Evolutionary conservation across 2,888 invertebrate species (phyloP), one percentile per base, ranked within the genome.

Genomic region (Cactoblastis cactorum): DNA sequence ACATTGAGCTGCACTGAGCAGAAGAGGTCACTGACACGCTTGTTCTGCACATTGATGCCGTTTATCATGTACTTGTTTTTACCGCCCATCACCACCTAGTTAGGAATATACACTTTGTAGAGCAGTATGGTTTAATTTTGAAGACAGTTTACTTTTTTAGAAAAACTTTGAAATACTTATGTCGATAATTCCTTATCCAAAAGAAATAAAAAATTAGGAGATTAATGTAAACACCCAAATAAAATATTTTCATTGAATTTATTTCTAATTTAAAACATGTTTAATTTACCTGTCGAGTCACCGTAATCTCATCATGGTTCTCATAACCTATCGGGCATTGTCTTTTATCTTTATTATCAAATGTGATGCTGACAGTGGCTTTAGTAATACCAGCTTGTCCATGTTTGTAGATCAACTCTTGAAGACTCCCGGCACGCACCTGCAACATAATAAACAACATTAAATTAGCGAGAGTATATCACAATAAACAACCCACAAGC

Each of bases 1-100:
- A n/a, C n/a, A n/a, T n/a, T n/a, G n/a, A n/a, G n/a, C n/a, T 98
- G 98, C 4, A 99, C 95, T 0, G 98, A 97, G 67, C 97, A 96
- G 83, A 99, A 99, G 74, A 99, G 90, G 81, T 99, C 99, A 35
- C 94, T 94, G 0, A 99, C 96, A 62, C 96, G 91, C 72, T 96
- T 97, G 83, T 97, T 97, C 59, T 95, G 95, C 0, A 97, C 98
- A 69, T 94, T 94, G 52, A 94, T 93, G 2, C 98, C 98, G 75
- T 99, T 99, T 55, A 99, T 96, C 63, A 97, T 86, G 75, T 98
- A 99, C 71, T 97, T 98, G 74, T 95, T 96, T 73, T 96, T 96
- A 8, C 95, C 95, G 4, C 97, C 97, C 74, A 97, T 93, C 3
- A 95, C 93, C 53, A 96, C 93, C 93, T 94, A 75, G 2, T 66